Percentiles rank a stretch among this genome's conserved stretches.
Conservation (phyloP, 2,797 vertebrate genomes). For the Gymnothorax reevesii region DNA sequence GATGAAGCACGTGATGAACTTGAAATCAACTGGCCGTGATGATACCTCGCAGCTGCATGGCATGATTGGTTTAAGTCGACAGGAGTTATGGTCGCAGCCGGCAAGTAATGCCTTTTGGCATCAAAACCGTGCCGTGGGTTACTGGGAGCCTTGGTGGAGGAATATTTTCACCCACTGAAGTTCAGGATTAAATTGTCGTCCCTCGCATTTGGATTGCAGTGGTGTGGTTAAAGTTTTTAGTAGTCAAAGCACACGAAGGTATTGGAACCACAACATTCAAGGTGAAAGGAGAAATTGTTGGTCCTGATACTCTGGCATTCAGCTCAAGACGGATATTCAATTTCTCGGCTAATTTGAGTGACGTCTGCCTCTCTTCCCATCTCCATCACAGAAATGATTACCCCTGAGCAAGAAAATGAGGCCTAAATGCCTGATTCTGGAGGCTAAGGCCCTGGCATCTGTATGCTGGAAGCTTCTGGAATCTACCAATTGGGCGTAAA, state of each 20-base stretch:
- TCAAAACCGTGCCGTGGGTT: background rate
- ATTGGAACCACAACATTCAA: background rate
- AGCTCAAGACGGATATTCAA: background rate
- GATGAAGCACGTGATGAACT: background rate
- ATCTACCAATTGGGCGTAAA: background rate
- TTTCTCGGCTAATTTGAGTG: background rate
- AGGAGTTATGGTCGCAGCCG: background rate
- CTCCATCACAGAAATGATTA: background rate
- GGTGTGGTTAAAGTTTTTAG: background rate
- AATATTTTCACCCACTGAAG: background rate
- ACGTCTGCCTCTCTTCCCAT: slow-evolving; percentile 5
- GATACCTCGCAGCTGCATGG: background rate
- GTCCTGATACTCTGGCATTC: background rate
- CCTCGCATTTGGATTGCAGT: no score
- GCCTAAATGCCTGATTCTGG: background rate
- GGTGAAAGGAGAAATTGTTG: background rate
- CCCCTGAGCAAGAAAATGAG: background rate
- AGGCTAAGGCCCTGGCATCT: background rate
- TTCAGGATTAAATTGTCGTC: background rate
- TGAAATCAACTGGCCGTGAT: background rate
- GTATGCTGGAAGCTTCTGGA: background rate
- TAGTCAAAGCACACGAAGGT: background rate
- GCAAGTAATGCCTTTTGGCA: background rate
- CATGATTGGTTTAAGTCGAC: background rate
- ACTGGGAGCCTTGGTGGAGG: background rate